Conservation (phyloP, 2,797 vertebrate genomes). For the Sphaeramia orbicularis region DNA sequence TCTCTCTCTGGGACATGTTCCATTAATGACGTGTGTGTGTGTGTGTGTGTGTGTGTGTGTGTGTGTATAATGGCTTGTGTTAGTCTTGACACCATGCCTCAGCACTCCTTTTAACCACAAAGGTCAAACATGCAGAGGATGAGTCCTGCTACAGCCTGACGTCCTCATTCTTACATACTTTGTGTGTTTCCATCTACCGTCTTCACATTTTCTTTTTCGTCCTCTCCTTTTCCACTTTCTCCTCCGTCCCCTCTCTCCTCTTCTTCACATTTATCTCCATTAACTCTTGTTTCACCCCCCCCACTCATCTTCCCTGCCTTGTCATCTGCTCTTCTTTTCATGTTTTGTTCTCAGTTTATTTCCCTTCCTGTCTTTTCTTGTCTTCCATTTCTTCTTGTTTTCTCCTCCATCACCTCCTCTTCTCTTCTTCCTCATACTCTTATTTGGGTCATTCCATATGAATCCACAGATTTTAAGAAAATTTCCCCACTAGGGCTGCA, state of each 20-base stretch:
- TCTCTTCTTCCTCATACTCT: no score
- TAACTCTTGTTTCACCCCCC: conserved; percentile 36
- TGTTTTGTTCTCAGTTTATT: conserved; percentile 20
- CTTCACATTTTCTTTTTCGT: no score
- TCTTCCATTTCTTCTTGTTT: conserved; percentile 8
- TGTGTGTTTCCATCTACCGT: not conserved
- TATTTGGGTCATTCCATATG: no score
- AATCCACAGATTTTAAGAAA: no score
- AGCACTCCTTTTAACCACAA: conserved; percentile 14
- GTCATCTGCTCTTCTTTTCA: no score
- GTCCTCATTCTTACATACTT: not conserved
- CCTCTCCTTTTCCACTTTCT: not conserved
- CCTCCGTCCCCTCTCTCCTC: not conserved
- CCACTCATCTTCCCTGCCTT: conserved; percentile 24
- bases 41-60: conserved; percentile 30
- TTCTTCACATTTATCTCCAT: conserved; percentile 51
- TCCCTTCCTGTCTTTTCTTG: conserved; percentile 29
- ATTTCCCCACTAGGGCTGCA: no score
- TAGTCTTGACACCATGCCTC: conserved; percentile 19
- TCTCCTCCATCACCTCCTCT: not conserved
- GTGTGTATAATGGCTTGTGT: no score
- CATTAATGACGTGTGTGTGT: conserved; percentile 30
- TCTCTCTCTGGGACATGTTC: conserved; percentile 11
- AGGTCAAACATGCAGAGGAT: conserved; percentile 28
- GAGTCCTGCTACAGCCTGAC: not conserved